Evolutionary conservation across 2,888 invertebrate species (phyloP).

Genomic region (Aphrophora alni): DNA sequence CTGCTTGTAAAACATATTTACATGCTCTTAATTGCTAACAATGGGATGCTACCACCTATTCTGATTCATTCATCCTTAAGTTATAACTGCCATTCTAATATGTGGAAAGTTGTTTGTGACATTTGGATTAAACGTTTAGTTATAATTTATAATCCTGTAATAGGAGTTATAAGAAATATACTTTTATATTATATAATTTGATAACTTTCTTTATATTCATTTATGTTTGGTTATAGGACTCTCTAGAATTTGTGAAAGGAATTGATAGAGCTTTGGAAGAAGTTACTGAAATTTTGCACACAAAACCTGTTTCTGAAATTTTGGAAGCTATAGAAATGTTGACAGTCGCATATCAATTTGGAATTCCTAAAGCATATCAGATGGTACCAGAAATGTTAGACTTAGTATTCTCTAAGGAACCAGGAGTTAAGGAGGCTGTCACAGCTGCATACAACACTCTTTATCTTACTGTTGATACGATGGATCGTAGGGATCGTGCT

Average conservation of each 20-base stretch:
- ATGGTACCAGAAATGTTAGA: conserved; percentile 80
- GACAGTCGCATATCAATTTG: conserved; percentile 78
- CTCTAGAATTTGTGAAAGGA: conserved; percentile 60
- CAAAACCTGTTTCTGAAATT: conserved; percentile 78
- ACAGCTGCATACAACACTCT: conserved; percentile 78
- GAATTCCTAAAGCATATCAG: conserved; percentile 72
- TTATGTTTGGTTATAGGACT: conserved; percentile 60
- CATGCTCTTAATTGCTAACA: no score
- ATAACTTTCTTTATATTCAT: no score
- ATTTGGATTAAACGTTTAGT: no score
- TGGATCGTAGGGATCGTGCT: conserved; percentile 49
- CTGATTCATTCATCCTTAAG: no score
- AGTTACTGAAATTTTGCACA: conserved; percentile 76
- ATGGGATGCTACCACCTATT: no score
- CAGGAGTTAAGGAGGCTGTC: conserved; percentile 71
- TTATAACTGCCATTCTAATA: no score
- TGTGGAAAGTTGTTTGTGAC: no score
- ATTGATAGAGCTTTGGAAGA: conserved; percentile 65
- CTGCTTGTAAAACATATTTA: no score
- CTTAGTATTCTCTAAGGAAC: conserved; percentile 82
- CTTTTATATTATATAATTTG: no score
- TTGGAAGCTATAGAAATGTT: conserved; percentile 90
- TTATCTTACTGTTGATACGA: conserved; percentile 65
- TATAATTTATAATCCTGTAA: no score
- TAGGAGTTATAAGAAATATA: no score